Base-by-base conservation (phyloP, 2,113 vertebrate genomes). In the Lepus timidus region DNA sequence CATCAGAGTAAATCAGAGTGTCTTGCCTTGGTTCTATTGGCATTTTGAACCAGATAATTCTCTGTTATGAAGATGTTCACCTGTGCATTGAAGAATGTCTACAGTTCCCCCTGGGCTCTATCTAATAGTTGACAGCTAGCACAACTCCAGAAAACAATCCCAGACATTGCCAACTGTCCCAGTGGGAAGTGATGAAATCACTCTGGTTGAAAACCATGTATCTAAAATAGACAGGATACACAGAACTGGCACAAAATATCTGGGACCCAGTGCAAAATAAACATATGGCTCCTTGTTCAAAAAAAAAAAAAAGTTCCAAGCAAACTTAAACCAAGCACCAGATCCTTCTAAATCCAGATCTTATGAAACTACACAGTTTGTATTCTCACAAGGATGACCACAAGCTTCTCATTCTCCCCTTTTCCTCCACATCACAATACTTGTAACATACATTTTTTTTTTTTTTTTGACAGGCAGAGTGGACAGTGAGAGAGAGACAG, bases 261-360 rank as follows among this genome's bases (percentile, higher is more conserved):
- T 44, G 2, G 6, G 22, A 29, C 25, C 20, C 39, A 44, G 0
- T 91, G 33, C 17, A 64, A 95, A 82, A 44, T 65, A 71, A 84
- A 31, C 23, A 31, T 49, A 23, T 4, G 19, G 3, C 0, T 44
- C 5, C 22, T 82, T 71, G 27, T 93, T 67, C 22, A 91, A 78
- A 92, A 39, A 70, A 61, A 20, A 87, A 49, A 51, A 58, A 94
- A 17, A 89, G 93, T 87, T 89, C 51, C 31, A 81, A 78, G 17
- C 12, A 85, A 84, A 87, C 4, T 90, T 80, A 86, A 93, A 44
- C 23, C 31, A 83, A 80, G 36, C 31, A 51, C 4, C 3, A 11
- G 5, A 1, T 67, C 33, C 36, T 88, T 88, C 10, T 58, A 71
- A 55, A 31, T 12, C 6, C 22, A 31, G 0, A 22, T 31, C 62